phyloP scores from a whole-genome alignment of 2,113 vertebrate genomes.

The Uria aalge region DNA sequence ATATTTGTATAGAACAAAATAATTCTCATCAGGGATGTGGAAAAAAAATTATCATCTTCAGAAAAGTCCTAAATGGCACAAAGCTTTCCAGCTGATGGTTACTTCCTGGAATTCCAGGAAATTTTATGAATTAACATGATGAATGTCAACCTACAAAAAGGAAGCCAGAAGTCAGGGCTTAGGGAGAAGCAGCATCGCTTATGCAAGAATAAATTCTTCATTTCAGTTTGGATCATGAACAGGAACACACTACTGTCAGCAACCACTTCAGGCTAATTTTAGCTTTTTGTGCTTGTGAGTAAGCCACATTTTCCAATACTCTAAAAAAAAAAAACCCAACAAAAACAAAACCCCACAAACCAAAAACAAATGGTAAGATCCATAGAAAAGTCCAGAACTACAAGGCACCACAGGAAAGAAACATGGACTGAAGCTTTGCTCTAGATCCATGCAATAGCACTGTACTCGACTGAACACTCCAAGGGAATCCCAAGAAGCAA shows the following conservation, averaged over 20 bases:
- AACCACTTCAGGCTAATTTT: neutral
- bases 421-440: neutral
- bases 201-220: neutral
- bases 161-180: neutral
- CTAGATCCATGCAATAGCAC: neutral
- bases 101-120: neutral
- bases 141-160: neutral
- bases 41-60: neutral
- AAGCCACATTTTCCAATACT: neutral
- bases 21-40: neutral
- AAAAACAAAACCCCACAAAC: no score
- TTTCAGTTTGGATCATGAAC: neutral
- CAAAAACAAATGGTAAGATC: neutral
- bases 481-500: neutral
- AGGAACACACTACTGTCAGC: neutral
- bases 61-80: neutral
- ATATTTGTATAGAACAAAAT: neutral
- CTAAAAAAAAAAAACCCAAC: neutral
- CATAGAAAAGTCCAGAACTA: neutral
- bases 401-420: neutral
- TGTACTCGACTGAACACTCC: no score
- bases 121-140: neutral
- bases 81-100: neutral
- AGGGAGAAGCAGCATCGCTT: neutral
- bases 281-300: neutral